These are phyloP conservation scores for Lipophrys pholis DNA, from an alignment of 2,113 vertebrate species.

Conservation along the genomic window DNA sequence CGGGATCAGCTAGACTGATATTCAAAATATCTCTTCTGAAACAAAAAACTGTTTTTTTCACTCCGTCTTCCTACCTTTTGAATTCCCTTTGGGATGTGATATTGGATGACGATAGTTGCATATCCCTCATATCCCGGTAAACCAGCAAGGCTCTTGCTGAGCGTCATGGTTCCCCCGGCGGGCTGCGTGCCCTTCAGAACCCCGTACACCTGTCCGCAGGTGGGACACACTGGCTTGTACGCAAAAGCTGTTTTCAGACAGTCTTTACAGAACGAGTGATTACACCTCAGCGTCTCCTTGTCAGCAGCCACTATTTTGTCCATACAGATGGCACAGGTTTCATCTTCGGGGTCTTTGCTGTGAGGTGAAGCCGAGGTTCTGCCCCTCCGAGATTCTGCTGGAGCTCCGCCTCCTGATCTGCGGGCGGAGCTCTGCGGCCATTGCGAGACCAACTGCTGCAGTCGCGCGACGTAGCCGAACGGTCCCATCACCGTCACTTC, in stretches of 20 bases:
- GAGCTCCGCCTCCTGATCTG: not conserved
- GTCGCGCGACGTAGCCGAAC: slow-evolving; percentile 48
- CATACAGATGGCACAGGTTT: slow-evolving; percentile 80
- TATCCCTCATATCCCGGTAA: slow-evolving; percentile 76
- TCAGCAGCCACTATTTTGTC: slow-evolving; percentile 57
- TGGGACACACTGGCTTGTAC: slow-evolving; percentile 79
- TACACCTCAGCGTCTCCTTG: slow-evolving; percentile 70
- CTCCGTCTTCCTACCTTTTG: slow-evolving; percentile 72
- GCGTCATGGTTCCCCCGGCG: slow-evolving; percentile 64
- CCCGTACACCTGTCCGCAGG: slow-evolving; percentile 79
- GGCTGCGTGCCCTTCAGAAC: slow-evolving; percentile 78
- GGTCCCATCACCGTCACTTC: slow-evolving; percentile 46
- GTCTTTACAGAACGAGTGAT: slow-evolving; percentile 78
- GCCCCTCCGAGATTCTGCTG: not conserved
- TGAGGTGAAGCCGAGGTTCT: not conserved
- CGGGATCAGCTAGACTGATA: too few species aligned
- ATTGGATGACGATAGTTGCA: slow-evolving; percentile 72
- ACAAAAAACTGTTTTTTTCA: too few species aligned
- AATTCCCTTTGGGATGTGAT: slow-evolving; percentile 74
- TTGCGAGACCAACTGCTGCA: slow-evolving; percentile 39
- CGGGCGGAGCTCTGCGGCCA: not conserved
- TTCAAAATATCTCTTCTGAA: too few species aligned
- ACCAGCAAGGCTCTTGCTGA: fast-evolving
- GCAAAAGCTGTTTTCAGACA: slow-evolving; percentile 76
- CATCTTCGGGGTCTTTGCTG: slow-evolving; percentile 25